Evolutionary conservation across 2,797 vertebrate genomes (phyloP).

Genomic region (Lepilemur septentrionalis): DNA sequence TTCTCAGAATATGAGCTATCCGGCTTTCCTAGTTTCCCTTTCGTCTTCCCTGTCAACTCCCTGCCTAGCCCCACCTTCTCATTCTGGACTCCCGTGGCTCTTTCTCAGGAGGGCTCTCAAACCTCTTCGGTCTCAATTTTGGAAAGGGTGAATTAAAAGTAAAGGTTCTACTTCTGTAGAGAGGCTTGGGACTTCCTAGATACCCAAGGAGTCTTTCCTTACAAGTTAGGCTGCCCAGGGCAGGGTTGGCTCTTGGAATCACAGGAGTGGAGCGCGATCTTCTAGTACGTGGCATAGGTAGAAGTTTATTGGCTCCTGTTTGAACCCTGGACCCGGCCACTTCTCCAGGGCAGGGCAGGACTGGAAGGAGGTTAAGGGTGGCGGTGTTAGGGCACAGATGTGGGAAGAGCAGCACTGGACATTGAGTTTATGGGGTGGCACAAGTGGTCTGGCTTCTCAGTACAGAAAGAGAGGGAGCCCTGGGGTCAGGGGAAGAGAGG

Average conservation of each 20-base stretch:
- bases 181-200: neutral
- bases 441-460: neutral
- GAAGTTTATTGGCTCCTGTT: neutral
- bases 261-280: neutral
- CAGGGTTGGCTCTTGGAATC: neutral
- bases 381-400: neutral
- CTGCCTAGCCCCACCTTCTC: neutral
- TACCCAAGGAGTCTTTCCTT: neutral
- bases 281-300: neutral
- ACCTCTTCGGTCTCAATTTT: constrained; percentile 28
- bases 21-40: neutral
- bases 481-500: neutral
- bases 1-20: neutral
- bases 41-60: neutral
- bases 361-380: neutral
- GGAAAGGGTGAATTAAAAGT: neutral
- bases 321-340: neutral
- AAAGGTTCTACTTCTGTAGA: neutral
- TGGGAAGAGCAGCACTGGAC: neutral
- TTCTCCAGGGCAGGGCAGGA: neutral
- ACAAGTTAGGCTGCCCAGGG: neutral
- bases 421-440: neutral
- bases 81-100: neutral
- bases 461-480: neutral
- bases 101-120: neutral